phyloP scores from a whole-genome alignment of 2,888 invertebrate species.

The Meandrusa payeni region DNA sequence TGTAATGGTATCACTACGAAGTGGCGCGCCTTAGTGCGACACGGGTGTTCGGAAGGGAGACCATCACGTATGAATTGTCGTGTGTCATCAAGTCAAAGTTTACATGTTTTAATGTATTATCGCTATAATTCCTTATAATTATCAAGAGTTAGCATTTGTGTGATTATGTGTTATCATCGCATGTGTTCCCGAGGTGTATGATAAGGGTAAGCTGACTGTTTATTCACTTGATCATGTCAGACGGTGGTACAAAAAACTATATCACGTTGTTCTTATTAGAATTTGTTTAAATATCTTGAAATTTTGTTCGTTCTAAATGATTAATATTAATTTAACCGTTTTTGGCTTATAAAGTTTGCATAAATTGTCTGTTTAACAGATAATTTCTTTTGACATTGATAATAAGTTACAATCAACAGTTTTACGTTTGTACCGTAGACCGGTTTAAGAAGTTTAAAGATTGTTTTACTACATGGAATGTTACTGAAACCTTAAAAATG shows the following conservation, averaged over 20 bases:
- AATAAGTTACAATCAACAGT: conserved; percentile 18
- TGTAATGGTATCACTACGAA: conserved; percentile 54
- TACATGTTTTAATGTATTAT: conserved; percentile 60
- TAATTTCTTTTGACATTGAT: conserved; percentile 21
- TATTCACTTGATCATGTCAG: conserved; percentile 44
- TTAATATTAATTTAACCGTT: no score
- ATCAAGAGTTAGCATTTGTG: conserved; percentile 52
- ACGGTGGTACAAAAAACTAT: conserved; percentile 35
- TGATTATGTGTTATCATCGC: conserved; percentile 74
- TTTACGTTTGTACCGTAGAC: conserved; percentile 15
- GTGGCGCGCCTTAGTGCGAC: conserved; percentile 58
- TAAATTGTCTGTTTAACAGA: not conserved
- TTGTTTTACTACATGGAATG: conserved; percentile 13
- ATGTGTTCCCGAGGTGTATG: conserved; percentile 61
- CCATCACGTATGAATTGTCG: conserved; percentile 45
- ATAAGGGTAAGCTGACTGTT: conserved; percentile 70
- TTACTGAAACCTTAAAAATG: conserved; percentile 3
- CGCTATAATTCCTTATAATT: conserved; percentile 44
- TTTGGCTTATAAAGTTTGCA: no score
- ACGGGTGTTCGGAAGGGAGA: conserved; percentile 36
- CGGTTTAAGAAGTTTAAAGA: conserved; percentile 21
- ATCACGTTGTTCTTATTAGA: conserved; percentile 23
- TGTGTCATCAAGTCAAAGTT: conserved; percentile 66
- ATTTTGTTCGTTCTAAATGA: no score
- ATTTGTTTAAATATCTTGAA: conserved; percentile 10